A percentile compares a stretch with the other conserved stretches of the same genome.
phyloP scores from a whole-genome alignment of 2,797 vertebrate species.

The Manis pentadactyla region DNA sequence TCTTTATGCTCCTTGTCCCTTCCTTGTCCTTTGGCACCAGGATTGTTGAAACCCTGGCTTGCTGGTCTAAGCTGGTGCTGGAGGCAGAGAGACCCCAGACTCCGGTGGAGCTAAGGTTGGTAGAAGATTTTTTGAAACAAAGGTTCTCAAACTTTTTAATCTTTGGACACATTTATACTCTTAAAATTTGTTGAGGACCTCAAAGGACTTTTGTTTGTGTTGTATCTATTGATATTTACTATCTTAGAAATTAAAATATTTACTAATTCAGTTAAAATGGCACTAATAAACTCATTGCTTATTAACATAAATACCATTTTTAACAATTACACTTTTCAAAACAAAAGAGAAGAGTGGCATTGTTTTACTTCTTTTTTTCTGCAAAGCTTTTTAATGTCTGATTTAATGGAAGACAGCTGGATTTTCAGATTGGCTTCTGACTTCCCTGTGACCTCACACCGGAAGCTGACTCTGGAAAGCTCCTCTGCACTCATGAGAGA shows the following conservation, averaged over 20 bases:
- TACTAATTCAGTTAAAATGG: constrained; percentile 31
- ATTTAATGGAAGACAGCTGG: not conserved
- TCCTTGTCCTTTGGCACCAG: not conserved
- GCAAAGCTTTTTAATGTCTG: not conserved
- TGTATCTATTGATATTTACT: not conserved
- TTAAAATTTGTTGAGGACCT: not conserved
- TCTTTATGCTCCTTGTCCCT: not conserved
- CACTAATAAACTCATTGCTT: not conserved
- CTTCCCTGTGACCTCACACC: not conserved
- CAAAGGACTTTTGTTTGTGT: not conserved
- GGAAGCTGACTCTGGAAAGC: not conserved
- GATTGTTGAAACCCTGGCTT: not conserved
- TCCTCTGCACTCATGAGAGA: not conserved
- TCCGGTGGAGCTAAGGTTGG: not conserved
- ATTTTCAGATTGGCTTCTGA: not conserved
- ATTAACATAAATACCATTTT: not conserved
- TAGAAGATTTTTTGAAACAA: not conserved
- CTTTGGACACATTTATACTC: not conserved
- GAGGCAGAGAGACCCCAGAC: not conserved
- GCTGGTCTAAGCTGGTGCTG: not conserved
- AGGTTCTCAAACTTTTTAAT: not conserved
- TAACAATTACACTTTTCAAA: not conserved
- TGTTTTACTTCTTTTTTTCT: not conserved
- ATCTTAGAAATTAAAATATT: constrained; percentile 8
- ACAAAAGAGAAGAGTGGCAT: not conserved